These are phyloP conservation scores for Neoscelio sp. DNA, from an alignment of 2,888 invertebrate genomes.

Conservation along the genomic window DNA sequence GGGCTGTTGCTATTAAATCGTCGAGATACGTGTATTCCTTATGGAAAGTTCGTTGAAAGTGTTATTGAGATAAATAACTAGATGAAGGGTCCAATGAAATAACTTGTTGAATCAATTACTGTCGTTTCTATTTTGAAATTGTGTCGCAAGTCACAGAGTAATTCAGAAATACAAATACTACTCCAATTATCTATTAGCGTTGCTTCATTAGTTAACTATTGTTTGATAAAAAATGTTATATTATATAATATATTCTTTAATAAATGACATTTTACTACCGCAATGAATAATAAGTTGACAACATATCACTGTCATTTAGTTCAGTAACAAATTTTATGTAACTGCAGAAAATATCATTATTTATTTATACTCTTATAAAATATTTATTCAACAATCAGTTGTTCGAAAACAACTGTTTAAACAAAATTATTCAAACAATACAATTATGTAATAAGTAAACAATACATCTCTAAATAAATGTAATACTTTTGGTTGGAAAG, in stretches of 20 bases:
- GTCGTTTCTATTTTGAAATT: slow-evolving; percentile 28
- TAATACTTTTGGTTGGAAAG: no score
- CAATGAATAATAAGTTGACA: not conserved
- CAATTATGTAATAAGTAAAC: no score
- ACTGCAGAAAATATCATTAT: no score
- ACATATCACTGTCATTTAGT: slow-evolving; percentile 7
- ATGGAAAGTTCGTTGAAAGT: slow-evolving; percentile 36
- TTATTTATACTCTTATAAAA: no score
- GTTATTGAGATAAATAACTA: slow-evolving; percentile 46
- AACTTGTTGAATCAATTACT: slow-evolving; percentile 52
- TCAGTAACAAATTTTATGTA: slow-evolving; percentile 9
- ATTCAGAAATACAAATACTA: slow-evolving; percentile 17
- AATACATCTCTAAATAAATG: no score
- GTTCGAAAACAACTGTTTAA: no score
- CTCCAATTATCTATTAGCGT: slow-evolving; percentile 16
- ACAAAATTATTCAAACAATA: no score
- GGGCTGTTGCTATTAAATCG: slow-evolving; percentile 25
- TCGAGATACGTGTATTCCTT: slow-evolving; percentile 15
- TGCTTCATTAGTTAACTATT: slow-evolving; percentile 19
- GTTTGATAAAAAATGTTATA: slow-evolving; percentile 9
- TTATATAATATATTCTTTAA: not conserved
- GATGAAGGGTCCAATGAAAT: slow-evolving; percentile 25
- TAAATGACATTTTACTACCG: no score
- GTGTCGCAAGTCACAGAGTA: slow-evolving; percentile 18
- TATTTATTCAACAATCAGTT: no score